Base-by-base conservation (phyloP, 2,888 invertebrate genomes). In the Monochamus alternatus region DNA sequence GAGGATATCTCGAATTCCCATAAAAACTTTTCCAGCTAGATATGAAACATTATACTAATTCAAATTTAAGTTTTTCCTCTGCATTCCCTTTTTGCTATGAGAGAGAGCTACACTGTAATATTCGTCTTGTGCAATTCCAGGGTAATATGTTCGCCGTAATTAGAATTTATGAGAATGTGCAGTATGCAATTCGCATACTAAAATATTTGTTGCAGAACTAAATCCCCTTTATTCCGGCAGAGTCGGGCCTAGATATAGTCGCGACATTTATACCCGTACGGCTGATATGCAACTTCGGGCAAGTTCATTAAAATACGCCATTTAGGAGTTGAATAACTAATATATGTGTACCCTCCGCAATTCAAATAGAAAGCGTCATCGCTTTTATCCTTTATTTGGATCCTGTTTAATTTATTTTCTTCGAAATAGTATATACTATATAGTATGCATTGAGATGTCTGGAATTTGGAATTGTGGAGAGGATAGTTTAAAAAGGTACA, bases 161-260 rank as follows among this genome's bases (percentile, higher is more conserved):
- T 79, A 77, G 77, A 75, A 79, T 79, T 79, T 79, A 79, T 77
- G 79, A 71, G 74, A 77, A 66, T 38, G 12, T 47, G 47, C 47
- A 47, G 47, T 77, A 75, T 79, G 79, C 77, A 79, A 74, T 79
- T 73, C 60, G 79, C 74, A 79, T 79, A 77, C 77, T 74, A 75
- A 79, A 79, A 77, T 77, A 77, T 77, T 75, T 79, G 77, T 77
- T 73, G 74, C 74, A 68, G 75, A 63, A 64, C 73, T 74, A 75
- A 78, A 78, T 78, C 75, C 75, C 68, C 75, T 77, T 75, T 75
- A 77, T 77, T 73, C 70, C 73, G 73, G 70, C 52, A n/a, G 69
- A 73, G 47, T 12, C 9, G 9, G 9, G 12, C 47, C 47, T 47
- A 47, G 47, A 47, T 47, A 10, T 47, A 47, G 47, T 47, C 12